Conservation (phyloP, 1,140 invertebrate genomes). For the Stegodyphus dumicola region DNA sequence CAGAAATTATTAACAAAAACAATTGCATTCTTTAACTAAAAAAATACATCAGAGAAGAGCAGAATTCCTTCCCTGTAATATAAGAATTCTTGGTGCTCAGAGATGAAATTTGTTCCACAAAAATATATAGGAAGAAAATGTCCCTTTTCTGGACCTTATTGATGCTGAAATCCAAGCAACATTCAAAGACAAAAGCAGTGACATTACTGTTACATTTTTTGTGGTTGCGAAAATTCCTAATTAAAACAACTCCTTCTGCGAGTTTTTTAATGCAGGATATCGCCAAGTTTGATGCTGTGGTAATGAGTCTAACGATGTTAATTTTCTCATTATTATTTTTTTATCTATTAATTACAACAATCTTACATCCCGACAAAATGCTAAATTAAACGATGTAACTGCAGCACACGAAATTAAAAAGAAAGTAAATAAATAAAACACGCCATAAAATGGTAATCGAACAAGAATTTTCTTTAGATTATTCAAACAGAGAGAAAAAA, state of each 20-base stretch:
- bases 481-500: not conserved
- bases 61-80: no score
- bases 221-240: conserved; percentile 16
- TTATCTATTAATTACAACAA: conserved; percentile 1
- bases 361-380: conserved; percentile 2
- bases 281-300: not conserved
- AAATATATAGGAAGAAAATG: no score
- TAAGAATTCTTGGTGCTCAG: no score
- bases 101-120: no score
- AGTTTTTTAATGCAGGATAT: not conserved
- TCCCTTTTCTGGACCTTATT: no score
- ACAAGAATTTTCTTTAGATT: not conserved
- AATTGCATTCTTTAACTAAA: no score
- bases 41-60: no score
- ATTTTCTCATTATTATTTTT: not conserved
- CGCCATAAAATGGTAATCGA: not conserved
- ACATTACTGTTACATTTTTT: not conserved
- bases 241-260: conserved; percentile 13
- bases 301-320: conserved; percentile 1
- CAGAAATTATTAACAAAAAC: no score
- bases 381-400: conserved; percentile 9
- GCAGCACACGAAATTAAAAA: not conserved
- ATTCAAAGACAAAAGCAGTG: no score
- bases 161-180: no score
- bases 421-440: conserved; percentile 7